Percentiles rank a stretch among this genome's conserved stretches.
Conservation (phyloP, 2,888 invertebrate species). For the Myopa testacea region DNA sequence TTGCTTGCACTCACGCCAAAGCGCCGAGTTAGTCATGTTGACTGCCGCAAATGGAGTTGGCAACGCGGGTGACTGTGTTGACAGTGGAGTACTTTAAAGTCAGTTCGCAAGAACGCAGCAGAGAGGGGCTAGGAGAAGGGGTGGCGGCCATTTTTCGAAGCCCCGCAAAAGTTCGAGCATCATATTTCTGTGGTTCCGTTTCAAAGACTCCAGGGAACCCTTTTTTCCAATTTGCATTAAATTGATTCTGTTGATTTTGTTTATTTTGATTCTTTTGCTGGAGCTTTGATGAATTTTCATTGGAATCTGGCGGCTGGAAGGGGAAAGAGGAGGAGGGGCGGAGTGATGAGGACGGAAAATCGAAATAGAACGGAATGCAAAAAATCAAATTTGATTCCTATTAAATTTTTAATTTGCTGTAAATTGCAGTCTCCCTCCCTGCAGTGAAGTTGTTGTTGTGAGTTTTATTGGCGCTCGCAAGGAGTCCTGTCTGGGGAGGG, state of each 20-base stretch:
- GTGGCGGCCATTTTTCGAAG: slow-evolving; percentile 3
- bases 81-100: slow-evolving; percentile 11
- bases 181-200: background rate
- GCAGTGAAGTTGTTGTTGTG: background rate
- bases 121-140: background rate
- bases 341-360: background rate
- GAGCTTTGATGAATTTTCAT: slow-evolving; percentile 45
- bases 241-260: slow-evolving; percentile 52
- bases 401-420: slow-evolving; percentile 35
- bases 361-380: background rate
- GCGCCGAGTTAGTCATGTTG: background rate
- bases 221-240: slow-evolving; percentile 55
- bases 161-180: background rate
- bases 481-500: too few relatives aligned
- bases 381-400: slow-evolving; percentile 24
- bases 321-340: background rate
- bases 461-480: background rate
- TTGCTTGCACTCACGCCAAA: background rate
- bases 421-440: slow-evolving; percentile 4
- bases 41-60: slow-evolving; percentile 30
- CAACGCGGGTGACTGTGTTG: slow-evolving; percentile 23
- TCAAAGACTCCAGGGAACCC: slow-evolving; percentile 23
- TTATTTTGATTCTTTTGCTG: slow-evolving; percentile 7
- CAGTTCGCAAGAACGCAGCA: background rate
- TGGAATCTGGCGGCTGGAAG: slow-evolving; percentile 27